Conservation (phyloP, 2,888 invertebrate species). For the Drosophila falleni region DNA sequence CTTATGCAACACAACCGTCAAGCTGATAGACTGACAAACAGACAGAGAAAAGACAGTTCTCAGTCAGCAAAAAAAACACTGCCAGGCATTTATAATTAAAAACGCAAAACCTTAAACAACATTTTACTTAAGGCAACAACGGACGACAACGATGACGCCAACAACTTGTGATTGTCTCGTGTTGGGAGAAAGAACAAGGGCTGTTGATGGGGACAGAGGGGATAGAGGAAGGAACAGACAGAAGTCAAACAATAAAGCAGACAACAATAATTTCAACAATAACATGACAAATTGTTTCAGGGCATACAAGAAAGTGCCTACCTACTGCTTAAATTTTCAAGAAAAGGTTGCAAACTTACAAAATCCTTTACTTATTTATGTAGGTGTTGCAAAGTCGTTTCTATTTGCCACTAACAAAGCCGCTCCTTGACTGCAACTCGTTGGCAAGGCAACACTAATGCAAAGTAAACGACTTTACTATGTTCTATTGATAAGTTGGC, state of each 20-base stretch:
- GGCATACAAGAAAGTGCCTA: constrained; percentile 53
- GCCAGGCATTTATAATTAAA: constrained; percentile 78
- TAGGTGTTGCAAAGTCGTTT: constrained; percentile 50
- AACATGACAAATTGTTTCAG: constrained; percentile 78
- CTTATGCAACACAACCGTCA: constrained; percentile 34
- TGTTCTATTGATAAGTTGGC: constrained; percentile 33
- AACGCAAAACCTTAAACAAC: constrained; percentile 75
- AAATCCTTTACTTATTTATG: constrained; percentile 54
- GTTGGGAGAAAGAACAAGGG: background rate
- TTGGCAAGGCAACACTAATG: constrained; percentile 9
- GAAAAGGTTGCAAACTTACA: constrained; percentile 25
- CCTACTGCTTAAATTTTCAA: constrained; percentile 11
- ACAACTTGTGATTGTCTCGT: constrained; percentile 35
- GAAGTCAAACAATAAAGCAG: constrained; percentile 79
- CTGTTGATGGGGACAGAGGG: background rate
- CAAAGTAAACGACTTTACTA: constrained; percentile 6
- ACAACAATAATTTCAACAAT: constrained; percentile 79
- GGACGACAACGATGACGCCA: constrained; percentile 18
- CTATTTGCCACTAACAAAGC: constrained; percentile 51
- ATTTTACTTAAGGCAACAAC: constrained; percentile 56
- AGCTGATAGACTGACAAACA: constrained; percentile 28
- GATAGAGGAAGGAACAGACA: constrained; percentile 59
- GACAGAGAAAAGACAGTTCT: constrained; percentile 32
- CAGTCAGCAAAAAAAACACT: constrained; percentile 42
- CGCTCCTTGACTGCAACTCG: constrained; percentile 3